Conservation (phyloP, 2,888 invertebrate species). For the Noctua comes region DNA sequence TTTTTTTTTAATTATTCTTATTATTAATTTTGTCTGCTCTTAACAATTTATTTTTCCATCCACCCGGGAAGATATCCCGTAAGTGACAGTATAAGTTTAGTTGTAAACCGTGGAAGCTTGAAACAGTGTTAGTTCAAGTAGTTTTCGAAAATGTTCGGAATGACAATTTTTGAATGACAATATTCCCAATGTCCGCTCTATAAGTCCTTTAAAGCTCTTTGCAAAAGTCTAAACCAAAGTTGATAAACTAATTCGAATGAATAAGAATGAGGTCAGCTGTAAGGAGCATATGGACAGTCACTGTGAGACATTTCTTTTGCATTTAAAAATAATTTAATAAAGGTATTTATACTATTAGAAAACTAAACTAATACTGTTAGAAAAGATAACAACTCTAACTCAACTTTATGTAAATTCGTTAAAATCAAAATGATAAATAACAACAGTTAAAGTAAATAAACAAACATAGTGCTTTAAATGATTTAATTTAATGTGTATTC, state of each 20-base stretch:
- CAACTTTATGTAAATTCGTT: neutral
- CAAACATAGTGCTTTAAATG: constrained; percentile 12
- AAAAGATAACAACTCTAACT: neutral
- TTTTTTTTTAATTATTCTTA: no score
- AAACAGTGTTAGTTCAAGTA: no score
- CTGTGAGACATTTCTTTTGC: neutral
- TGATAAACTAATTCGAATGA: neutral
- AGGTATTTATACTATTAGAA: neutral
- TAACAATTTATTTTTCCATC: no score
- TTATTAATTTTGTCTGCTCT: no score
- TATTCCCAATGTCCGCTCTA: no score
- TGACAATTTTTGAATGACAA: no score
- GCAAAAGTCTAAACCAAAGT: neutral
- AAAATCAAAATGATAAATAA: constrained; percentile 8
- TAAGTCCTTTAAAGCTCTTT: no score
- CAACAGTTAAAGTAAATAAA: constrained; percentile 26
- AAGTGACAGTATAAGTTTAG: no score
- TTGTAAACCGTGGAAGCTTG: no score
- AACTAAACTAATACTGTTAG: neutral
- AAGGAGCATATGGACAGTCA: neutral
- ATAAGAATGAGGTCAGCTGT: neutral
- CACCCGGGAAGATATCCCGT: no score
- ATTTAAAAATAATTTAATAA: neutral
- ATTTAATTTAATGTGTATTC: constrained; percentile 33
- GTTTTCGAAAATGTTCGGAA: no score